These are phyloP conservation scores for Parnassius orleans DNA, from an alignment of 2,888 invertebrate genomes.

Conservation along the genomic window DNA sequence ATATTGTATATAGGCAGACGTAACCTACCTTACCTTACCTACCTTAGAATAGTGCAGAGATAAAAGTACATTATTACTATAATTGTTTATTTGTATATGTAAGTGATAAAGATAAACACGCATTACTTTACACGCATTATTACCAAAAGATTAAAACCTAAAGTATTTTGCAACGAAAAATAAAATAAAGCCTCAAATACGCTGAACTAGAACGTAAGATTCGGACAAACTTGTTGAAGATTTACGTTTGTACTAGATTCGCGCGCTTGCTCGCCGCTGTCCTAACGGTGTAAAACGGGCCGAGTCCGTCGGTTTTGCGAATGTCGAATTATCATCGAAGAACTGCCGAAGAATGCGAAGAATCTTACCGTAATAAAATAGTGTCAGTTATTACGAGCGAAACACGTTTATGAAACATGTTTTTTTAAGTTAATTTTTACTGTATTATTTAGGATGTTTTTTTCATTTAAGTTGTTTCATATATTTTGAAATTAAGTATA, in stretches of 20 bases:
- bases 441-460: too few species aligned
- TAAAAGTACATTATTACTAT: too few species aligned
- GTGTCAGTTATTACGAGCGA: not conserved
- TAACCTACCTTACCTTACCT: too few species aligned
- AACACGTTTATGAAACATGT: not conserved
- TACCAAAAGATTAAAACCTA: too few species aligned
- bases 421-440: too few species aligned
- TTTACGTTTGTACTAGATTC: slow-evolving; percentile 15
- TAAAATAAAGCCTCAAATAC: not conserved
- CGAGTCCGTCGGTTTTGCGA: slow-evolving; percentile 10
- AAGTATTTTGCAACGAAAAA: not conserved
- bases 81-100: too few species aligned
- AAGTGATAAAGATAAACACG: too few species aligned
- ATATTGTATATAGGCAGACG: too few species aligned
- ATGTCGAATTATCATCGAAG: slow-evolving; percentile 13
- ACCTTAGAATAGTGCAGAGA: too few species aligned
- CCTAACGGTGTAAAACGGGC: slow-evolving; percentile 20
- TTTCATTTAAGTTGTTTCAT: too few species aligned
- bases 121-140: too few species aligned
- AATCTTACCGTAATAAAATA: slow-evolving; percentile 17
- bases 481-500: too few species aligned
- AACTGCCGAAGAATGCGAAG: slow-evolving; percentile 15
- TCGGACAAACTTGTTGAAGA: slow-evolving; percentile 17
- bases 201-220: slow-evolving; percentile 2
- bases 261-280: not conserved